phyloP scores from a whole-genome alignment of 2,797 vertebrate genomes.

The Coluber constrictor region DNA sequence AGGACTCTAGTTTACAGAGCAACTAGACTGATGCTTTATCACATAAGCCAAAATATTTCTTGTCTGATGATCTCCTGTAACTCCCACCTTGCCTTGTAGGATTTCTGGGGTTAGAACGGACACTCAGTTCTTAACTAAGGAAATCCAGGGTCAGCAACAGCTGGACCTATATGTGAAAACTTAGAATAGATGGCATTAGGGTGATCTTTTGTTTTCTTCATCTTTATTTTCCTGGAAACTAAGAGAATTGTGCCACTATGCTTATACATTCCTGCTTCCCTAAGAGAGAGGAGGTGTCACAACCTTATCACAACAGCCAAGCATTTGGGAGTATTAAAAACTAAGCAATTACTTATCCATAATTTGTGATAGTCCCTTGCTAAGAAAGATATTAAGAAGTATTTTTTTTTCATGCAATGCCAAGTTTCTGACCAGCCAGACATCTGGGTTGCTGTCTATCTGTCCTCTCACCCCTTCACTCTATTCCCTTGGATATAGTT shows the following conservation, averaged over 20 bases:
- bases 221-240: neutral
- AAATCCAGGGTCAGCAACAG: neutral
- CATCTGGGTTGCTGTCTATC: neutral
- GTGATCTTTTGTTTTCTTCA: neutral
- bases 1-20: neutral
- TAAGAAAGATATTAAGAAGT: neutral
- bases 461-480: neutral
- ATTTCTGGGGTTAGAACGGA: neutral
- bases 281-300: neutral
- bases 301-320: neutral
- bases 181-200: neutral
- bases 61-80: neutral
- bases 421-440: neutral
- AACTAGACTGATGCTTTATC: neutral
- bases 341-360: neutral
- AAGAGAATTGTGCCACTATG: neutral
- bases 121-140: neutral
- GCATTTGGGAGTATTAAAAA: neutral
- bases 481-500: neutral
- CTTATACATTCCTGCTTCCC: neutral
- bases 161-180: neutral
- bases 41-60: neutral
- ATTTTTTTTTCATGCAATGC: neutral
- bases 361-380: neutral
- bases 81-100: neutral